These are phyloP conservation scores for Champsocephalus esox DNA, from an alignment of 2,797 vertebrate genomes.

Conservation along the genomic window DNA sequence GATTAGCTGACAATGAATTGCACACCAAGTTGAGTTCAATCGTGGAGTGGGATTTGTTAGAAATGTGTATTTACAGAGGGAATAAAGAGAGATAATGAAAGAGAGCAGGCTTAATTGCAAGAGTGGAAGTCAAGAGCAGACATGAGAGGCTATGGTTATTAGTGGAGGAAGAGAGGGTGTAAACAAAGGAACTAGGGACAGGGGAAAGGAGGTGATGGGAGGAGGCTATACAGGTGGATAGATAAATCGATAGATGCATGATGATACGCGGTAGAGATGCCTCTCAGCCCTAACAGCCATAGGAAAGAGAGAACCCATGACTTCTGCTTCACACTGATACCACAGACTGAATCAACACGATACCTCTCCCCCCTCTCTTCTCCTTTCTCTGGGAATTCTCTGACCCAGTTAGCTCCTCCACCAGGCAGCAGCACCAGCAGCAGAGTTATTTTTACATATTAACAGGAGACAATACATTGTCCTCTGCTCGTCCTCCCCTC, in stretches of 20 bases:
- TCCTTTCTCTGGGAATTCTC: constrained; percentile 81
- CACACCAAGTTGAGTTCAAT: not conserved
- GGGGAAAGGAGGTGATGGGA: constrained; percentile 6
- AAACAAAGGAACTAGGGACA: constrained; percentile 37
- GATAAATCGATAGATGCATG: constrained; percentile 29
- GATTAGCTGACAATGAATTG: constrained; percentile 1
- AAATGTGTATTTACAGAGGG: constrained; percentile 12
- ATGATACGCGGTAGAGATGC: constrained; percentile 27
- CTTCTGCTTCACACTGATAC: constrained; percentile 66
- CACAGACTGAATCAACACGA: constrained; percentile 62
- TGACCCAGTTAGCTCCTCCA: constrained; percentile 86
- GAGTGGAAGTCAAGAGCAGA: constrained; percentile 7
- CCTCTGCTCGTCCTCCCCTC: constrained; percentile 76
- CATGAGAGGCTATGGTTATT: constrained; percentile 37
- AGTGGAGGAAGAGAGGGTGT: constrained; percentile 26
- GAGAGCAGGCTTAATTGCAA: constrained; percentile 30
- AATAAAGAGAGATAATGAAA: constrained; percentile 7
- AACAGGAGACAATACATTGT: constrained; percentile 80
- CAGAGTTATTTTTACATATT: constrained; percentile 87
- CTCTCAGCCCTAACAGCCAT: constrained; percentile 29
- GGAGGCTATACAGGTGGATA: constrained; percentile 5
- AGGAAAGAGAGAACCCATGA: constrained; percentile 47
- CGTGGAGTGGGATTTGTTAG: not conserved
- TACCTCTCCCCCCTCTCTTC: constrained; percentile 25
- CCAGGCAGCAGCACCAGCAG: constrained; percentile 59